phyloP scores from a whole-genome alignment of 2,888 invertebrate genomes.

The Osmoderma eremita region DNA sequence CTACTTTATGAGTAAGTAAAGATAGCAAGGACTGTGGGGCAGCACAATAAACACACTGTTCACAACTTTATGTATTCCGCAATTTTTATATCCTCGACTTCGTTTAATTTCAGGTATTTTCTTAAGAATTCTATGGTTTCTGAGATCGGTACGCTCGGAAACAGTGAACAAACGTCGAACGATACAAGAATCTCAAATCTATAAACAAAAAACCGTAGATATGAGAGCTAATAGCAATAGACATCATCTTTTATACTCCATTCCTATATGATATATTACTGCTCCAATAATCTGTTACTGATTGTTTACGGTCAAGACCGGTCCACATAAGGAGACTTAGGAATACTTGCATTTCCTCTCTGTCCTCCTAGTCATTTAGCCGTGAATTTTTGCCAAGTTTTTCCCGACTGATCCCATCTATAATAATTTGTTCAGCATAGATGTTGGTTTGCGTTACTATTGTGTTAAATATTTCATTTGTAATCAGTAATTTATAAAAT shows the following conservation, averaged over 20 bases:
- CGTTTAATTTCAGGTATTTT: too few species aligned
- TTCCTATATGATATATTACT: constrained; percentile 14
- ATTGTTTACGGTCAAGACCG: constrained; percentile 10
- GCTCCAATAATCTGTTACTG: constrained; percentile 18
- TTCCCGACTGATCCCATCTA: constrained; percentile 3
- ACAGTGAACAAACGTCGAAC: too few species aligned
- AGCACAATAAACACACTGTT: too few species aligned
- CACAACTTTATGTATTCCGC: too few species aligned
- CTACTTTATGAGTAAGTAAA: too few species aligned
- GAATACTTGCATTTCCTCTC: constrained; percentile 23
- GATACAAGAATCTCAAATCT: not conserved
- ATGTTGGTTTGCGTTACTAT: constrained; percentile 13
- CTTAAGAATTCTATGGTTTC: too few species aligned
- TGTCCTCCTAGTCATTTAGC: constrained; percentile 14
- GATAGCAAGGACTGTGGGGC: too few species aligned
- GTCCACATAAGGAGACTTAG: constrained; percentile 14
- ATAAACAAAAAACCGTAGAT: not conserved
- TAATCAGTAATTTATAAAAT: constrained; percentile 23
- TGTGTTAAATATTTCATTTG: constrained; percentile 13
- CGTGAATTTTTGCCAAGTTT: constrained; percentile 18
- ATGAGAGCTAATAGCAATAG: not conserved
- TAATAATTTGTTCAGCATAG: constrained; percentile 17
- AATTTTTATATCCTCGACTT: too few species aligned
- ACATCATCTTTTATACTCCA: constrained; percentile 12
- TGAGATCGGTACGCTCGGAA: too few species aligned